Conservation (phyloP, 2,888 invertebrate genomes). For the Drosophila subsilvestris region DNA sequence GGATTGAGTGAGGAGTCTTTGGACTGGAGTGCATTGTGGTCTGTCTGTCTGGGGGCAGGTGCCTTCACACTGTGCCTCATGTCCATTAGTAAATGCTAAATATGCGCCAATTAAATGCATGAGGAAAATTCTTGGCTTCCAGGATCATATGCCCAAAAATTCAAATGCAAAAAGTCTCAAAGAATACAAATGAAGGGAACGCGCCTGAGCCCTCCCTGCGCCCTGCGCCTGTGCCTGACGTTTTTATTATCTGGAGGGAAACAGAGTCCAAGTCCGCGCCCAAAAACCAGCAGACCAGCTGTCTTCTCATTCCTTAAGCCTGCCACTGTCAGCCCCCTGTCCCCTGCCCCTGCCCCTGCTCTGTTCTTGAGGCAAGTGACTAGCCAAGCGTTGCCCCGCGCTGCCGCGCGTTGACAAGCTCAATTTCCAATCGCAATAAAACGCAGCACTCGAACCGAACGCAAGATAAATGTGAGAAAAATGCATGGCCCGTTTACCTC, state of each 20-base stretch:
- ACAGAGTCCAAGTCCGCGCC: constrained; percentile 47
- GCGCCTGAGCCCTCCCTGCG: too few species aligned
- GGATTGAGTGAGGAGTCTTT: constrained; percentile 40
- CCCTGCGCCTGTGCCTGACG: constrained; percentile 58
- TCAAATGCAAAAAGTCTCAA: constrained; percentile 61
- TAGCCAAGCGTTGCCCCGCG: constrained; percentile 70
- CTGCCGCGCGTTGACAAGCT: constrained; percentile 75
- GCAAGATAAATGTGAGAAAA: constrained; percentile 81
- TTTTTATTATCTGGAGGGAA: constrained; percentile 79
- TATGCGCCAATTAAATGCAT: constrained; percentile 70
- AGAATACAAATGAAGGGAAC: constrained; percentile 25
- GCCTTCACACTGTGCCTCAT: constrained; percentile 66
- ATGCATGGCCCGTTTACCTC: constrained; percentile 61
- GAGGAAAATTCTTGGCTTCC: constrained; percentile 70
- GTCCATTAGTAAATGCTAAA: constrained; percentile 77
- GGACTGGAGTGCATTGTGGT: not conserved
- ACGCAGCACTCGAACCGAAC: constrained; percentile 70
- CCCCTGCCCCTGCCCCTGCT: constrained; percentile 7
- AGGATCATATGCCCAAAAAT: constrained; percentile 33
- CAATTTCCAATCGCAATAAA: constrained; percentile 80
- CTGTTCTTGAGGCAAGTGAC: constrained; percentile 49
- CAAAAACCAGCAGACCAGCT: constrained; percentile 65
- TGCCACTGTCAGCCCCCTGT: constrained; percentile 18
- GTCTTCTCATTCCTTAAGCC: constrained; percentile 40
- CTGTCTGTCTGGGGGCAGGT: constrained; percentile 54